Conservation (phyloP, 2,888 invertebrate species). For the Heliconius charithonia region DNA sequence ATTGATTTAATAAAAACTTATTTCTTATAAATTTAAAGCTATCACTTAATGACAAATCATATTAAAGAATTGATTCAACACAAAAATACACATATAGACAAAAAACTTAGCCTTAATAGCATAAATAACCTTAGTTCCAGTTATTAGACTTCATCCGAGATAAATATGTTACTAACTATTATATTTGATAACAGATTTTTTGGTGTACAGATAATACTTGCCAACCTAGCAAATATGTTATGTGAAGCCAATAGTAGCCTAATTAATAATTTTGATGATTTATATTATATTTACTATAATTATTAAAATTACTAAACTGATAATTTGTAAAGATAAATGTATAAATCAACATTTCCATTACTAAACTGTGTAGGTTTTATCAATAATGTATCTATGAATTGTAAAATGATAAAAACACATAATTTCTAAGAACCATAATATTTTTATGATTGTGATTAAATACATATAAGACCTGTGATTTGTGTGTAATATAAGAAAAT, state of each 20-base stretch:
- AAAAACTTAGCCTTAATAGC: too few relatives aligned
- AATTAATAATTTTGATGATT: background rate
- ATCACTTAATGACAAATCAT: too few relatives aligned
- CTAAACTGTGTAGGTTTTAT: background rate
- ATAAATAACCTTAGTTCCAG: too few relatives aligned
- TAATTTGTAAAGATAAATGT: conserved; percentile 9
- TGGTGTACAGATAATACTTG: background rate
- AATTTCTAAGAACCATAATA: background rate
- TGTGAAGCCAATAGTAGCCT: background rate
- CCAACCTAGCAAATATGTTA: background rate
- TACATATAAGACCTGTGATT: background rate
- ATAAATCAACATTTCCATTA: conserved; percentile 2
- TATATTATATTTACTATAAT: background rate
- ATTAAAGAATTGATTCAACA: too few relatives aligned
- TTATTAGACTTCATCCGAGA: background rate
- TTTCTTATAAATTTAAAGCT: too few relatives aligned
- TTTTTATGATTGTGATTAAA: background rate
- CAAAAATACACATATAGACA: too few relatives aligned
- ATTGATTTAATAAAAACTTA: too few relatives aligned
- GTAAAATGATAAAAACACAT: conserved; percentile 1
- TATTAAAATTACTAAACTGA: background rate
- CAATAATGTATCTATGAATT: conserved; percentile 13
- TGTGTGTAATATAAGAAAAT: background rate
- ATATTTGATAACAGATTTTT: background rate
- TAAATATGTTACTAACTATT: background rate